Conservation (phyloP, 2,113 vertebrate species). For the Pituophis catenifer region DNA sequence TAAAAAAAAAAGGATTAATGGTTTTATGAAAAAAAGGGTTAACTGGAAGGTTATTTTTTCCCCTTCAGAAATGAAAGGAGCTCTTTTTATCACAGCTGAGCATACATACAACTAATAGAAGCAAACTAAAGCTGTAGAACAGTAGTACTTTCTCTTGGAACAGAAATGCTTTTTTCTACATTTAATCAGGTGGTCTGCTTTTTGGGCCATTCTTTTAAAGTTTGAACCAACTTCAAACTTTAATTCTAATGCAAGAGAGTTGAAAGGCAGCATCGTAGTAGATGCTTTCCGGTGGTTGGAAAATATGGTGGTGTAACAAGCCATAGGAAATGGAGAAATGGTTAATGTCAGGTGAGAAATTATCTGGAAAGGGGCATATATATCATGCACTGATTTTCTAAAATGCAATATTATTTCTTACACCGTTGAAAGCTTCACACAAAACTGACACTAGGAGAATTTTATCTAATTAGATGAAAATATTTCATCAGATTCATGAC, state of each 20-base stretch:
- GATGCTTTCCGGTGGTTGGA: not conserved
- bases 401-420: not conserved
- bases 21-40: constrained; percentile 15
- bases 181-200: not conserved
- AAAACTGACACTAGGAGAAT: not conserved
- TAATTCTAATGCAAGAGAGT: not conserved
- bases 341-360: not conserved
- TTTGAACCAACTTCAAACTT: not conserved
- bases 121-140: not conserved
- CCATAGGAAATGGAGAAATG: not conserved
- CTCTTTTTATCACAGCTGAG: constrained; percentile 1
- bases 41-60: constrained; percentile 20
- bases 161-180: not conserved
- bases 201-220: not conserved
- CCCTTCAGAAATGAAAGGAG: constrained; percentile 9
- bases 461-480: not conserved
- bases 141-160: not conserved
- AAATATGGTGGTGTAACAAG: not conserved
- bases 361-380: not conserved
- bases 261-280: not conserved
- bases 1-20: constrained; percentile 38
- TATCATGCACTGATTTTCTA: not conserved
- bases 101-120: constrained; percentile 11
- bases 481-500: not conserved
- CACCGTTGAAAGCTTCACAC: not conserved